Evolutionary conservation across 2,113 vertebrate genomes (phyloP).

Genomic region (Bubalus kerabau): DNA sequence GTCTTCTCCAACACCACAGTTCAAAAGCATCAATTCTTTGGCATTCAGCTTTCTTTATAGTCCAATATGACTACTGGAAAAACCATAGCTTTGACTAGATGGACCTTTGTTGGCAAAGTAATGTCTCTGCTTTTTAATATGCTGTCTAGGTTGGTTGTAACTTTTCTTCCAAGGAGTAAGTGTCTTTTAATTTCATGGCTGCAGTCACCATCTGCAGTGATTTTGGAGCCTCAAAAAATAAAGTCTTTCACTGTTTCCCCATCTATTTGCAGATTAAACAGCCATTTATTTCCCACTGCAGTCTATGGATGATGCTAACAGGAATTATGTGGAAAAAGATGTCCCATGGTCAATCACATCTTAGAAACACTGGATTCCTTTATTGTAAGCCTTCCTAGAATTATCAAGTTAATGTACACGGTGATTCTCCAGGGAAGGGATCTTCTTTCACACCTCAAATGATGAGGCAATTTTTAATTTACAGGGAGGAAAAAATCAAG

Average conservation of each 20-base stretch:
- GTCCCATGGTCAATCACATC: background rate
- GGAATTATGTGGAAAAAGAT: background rate
- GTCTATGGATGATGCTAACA: background rate
- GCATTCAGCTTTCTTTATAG: background rate
- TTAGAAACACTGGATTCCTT: background rate
- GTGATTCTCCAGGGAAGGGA: background rate
- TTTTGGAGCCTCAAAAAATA: background rate
- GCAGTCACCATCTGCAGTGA: background rate
- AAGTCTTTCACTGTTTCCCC: background rate
- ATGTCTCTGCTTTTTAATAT: background rate
- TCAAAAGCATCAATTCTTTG: background rate
- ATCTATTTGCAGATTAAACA: background rate
- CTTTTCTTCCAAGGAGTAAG: background rate
- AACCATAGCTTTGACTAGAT: background rate
- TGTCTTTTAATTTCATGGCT: background rate
- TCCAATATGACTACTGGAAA: background rate
- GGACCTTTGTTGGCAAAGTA: background rate
- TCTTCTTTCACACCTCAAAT: background rate
- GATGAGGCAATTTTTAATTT: background rate
- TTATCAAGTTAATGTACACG: background rate
- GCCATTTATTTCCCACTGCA: background rate
- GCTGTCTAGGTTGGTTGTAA: background rate
- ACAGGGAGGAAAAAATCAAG: background rate
- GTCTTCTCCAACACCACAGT: background rate
- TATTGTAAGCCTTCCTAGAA: background rate